Evolutionary conservation across 2,797 vertebrate genomes (phyloP), one percentile per base, ranked within the genome.

Genomic region (Clamator glandarius): DNA sequence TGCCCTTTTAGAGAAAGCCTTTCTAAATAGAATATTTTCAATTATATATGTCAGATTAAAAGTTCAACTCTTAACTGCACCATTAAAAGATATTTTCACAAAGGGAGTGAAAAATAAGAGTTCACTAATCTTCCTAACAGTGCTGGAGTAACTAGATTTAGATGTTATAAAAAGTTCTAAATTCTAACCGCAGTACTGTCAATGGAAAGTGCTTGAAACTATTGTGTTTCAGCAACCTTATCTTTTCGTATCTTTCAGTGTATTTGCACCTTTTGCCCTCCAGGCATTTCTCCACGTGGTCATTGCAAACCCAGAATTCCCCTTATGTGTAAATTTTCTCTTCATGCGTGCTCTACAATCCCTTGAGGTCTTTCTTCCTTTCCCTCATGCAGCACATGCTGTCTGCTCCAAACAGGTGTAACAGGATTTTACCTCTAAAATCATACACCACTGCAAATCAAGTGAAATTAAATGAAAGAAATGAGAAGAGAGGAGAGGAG

Each of bases 261-360:
- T 36, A 52, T 55, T 50, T 44, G 17, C 20, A 36, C 3, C 13
- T 77, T 69, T 78, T 82, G 10, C 4, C 18, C 48, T 58, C 14
- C 35, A 31, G 13, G 4, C 8, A 11, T 74, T 74, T 52, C 6
- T 84, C 17, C 31, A 50, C 16, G 21, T 0, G 3, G 18, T 39
- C 29, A 18, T 58, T 46, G 35, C 19, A 85, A 82, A 63, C 9
- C 10, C 24, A 63, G 42, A 63, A 54, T 70, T 62, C 18, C 68
- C 35, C 21, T 42, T 35, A 42, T 21, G 4, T 19, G 11, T 29
- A 61, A 70, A 57, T 0, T 0, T 48, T 51, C 17, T 57, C 15
- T 79, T 66, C n/a, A 15, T 13, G 36, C 5, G 15, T 2, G 9
- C 24, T 72, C 7, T 3, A 25, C 8, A 14, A 6, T 50, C 16